Base-by-base conservation (phyloP, 2,797 vertebrate species). In the Spheniscus humboldti region DNA sequence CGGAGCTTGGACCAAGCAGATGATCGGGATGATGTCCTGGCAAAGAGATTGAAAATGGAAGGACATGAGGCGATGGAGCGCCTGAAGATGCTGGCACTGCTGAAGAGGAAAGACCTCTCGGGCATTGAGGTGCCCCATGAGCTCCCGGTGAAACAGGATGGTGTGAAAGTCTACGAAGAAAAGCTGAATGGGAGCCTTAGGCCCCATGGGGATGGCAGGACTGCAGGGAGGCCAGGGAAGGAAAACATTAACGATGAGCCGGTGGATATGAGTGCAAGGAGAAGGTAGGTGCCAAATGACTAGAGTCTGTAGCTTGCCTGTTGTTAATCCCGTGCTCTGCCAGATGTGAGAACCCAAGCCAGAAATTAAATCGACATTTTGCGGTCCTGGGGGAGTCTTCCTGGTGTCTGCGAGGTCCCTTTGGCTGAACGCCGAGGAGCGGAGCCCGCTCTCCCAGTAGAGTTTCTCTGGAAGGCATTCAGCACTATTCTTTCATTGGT, bases 41-140 rank as follows among this genome's bases (percentile, higher is more conserved):
- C 99, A 71, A 99, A 99, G 94, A 97, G 99, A 31, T 97, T 99
- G 50, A 99, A 99, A 88, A 99, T 99, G 99, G 99, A 99, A 69
- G 99, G 99, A 2, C 99, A 99, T 17, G 99, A 99, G 97, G 99
- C 99, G 74, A 99, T 99, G 99, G 99, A 99, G 97, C 98, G 99
- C 87, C 98, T 99, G 20, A 99, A 99, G 98, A 99, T 99, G 99
- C 96, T 99, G 97, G 99, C 99, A 0, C 95, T 99, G 88, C 99
- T 99, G 7, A 99, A 99, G 96, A 98, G 99, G 63, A 99, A 99
- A 91, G 99, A 99, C 97, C 98, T 99, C 25, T 98, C 99, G 2
- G 98, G 98, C 79, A 98, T 97, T 53, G 99, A 99, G 90, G 98
- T 98, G 95, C 81, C 98, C 18, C 98, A 98, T 8, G 98, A 98